phyloP scores from a whole-genome alignment of 2,888 invertebrate genomes.

The Noctua janthina region DNA sequence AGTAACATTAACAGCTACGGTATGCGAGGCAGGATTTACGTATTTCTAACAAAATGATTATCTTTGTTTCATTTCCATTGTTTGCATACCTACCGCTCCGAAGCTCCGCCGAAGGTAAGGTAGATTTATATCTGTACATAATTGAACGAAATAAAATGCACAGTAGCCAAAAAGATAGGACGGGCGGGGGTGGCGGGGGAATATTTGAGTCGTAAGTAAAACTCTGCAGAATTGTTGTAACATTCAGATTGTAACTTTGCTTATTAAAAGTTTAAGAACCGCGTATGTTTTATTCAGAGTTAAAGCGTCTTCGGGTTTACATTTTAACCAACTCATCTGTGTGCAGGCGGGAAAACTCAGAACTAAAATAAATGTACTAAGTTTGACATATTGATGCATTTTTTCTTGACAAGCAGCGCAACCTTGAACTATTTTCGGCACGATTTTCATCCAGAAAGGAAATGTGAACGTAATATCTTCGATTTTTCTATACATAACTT shows the following conservation, averaged over 20 bases:
- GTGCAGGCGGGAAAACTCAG: not conserved
- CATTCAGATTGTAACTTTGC: constrained; percentile 37
- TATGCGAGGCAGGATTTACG: constrained; percentile 2
- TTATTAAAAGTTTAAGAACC: constrained; percentile 29
- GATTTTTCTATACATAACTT: not conserved
- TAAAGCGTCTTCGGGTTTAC: not conserved
- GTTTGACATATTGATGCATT: not conserved
- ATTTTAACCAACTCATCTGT: not conserved
- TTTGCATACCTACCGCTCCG: constrained; percentile 20
- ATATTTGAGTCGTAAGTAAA: constrained; percentile 17
- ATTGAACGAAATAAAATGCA: constrained; percentile 46
- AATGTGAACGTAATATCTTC: constrained; percentile 36
- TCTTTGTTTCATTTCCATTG: constrained; percentile 38
- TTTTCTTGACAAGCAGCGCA: not conserved
- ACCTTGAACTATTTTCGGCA: not conserved
- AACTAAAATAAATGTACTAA: not conserved
- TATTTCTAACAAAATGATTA: constrained; percentile 26
- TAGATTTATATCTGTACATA: constrained; percentile 38
- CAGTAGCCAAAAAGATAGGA: not conserved
- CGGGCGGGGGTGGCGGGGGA: not conserved
- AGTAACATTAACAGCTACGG: not conserved
- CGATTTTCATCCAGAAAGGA: not conserved
- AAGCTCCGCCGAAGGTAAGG: constrained; percentile 8
- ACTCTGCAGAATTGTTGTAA: constrained; percentile 18
- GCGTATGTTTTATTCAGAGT: constrained; percentile 15